Percentiles rank a stretch among this genome's conserved stretches.
These are phyloP conservation scores for Pholis gunnellus DNA, from an alignment of 2,113 vertebrate species.

Conservation along the genomic window DNA sequence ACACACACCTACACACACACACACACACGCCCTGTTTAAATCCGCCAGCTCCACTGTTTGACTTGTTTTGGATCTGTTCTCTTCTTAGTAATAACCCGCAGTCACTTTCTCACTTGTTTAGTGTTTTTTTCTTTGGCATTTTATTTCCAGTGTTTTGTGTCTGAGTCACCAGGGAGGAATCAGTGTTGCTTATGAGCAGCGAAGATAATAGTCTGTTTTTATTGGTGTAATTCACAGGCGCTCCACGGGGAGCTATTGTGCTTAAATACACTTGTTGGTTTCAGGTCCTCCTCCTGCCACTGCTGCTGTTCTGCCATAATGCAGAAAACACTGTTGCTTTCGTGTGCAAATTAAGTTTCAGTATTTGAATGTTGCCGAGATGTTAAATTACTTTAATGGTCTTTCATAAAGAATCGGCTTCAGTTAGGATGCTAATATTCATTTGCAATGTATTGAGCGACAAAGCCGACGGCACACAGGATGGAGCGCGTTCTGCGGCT, in stretches of 20 bases:
- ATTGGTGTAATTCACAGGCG: constrained; percentile 53
- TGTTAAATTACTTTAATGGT: not conserved
- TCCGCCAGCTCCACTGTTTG: not conserved
- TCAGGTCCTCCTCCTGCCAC: not conserved
- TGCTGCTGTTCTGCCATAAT: constrained; percentile 24
- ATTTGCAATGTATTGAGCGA: no score
- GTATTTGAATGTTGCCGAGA: not conserved
- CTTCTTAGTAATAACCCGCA: not conserved
- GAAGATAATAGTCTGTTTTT: constrained; percentile 56
- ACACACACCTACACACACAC: not conserved
- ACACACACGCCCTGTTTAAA: not conserved
- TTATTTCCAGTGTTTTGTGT: constrained; percentile 9
- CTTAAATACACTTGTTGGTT: constrained; percentile 52
- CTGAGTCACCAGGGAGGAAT: constrained; percentile 43
- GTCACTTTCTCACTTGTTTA: constrained; percentile 4
- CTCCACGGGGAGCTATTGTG: constrained; percentile 27
- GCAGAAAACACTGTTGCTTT: constrained; percentile 32
- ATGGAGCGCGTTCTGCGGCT: no score
- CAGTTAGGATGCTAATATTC: not conserved
- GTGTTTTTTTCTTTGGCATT: not conserved
- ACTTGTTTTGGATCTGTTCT: not conserved
- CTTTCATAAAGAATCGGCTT: not conserved
- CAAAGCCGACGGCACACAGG: no score
- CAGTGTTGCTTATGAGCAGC: constrained; percentile 30
- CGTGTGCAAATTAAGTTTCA: constrained; percentile 34